phyloP scores from a whole-genome alignment of 2,888 invertebrate genomes.

The Parthenolecanium corni region DNA sequence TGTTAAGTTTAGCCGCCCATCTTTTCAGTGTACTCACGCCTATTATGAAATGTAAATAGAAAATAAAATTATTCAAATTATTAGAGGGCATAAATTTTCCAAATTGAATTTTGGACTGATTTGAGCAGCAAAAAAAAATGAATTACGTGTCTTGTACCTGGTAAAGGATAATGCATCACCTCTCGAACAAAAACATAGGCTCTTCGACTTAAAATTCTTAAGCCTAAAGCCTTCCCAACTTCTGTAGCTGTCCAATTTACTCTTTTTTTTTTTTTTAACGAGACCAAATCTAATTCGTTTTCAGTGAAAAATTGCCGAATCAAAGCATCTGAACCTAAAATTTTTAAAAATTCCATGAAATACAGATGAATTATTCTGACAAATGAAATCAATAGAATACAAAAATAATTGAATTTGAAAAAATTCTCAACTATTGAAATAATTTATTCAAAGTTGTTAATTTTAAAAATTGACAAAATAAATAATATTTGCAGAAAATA shows the following conservation, averaged over 20 bases:
- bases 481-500: neutral
- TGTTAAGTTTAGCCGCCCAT: neutral
- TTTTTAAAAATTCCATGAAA: neutral
- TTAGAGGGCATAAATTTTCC: neutral
- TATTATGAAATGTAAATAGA: too few relatives aligned
- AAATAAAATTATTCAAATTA: too few relatives aligned
- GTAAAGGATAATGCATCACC: neutral
- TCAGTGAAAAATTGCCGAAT: neutral
- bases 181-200: neutral
- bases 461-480: neutral
- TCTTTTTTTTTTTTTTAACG: neutral
- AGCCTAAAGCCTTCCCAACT: neutral
- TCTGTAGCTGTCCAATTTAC: neutral
- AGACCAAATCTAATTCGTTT: neutral
- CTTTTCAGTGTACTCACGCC: neutral
- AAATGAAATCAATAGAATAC: too few relatives aligned
- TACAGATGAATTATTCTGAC: neutral
- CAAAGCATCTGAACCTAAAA: neutral
- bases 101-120: neutral
- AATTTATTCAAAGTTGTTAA: too few relatives aligned
- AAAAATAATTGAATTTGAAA: neutral
- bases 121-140: neutral
- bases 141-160: neutral
- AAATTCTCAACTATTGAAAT: neutral
- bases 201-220: neutral